Conservation (phyloP, 1,140 invertebrate genomes). For the Sinella curviseta region DNA sequence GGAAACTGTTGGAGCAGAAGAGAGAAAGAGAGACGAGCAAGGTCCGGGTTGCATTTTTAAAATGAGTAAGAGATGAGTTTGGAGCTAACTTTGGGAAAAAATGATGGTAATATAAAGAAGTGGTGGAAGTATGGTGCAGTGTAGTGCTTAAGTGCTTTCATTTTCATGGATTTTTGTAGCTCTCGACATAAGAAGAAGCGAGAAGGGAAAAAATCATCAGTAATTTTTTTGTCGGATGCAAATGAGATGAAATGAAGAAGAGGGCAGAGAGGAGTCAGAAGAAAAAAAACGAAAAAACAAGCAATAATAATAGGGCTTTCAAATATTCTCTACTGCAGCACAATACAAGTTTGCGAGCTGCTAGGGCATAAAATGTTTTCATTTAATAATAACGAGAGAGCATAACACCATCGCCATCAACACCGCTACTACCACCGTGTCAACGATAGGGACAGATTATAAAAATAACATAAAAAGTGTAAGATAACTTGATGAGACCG, state of each 20-base stretch:
- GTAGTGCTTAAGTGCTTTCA: neutral
- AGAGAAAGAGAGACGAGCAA: neutral
- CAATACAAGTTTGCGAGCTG: too few relatives aligned
- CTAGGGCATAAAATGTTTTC: too few relatives aligned
- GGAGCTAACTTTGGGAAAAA: neutral
- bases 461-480: neutral
- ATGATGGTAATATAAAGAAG: neutral
- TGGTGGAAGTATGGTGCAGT: neutral
- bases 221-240: constrained; percentile 39
- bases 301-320: constrained; percentile 10
- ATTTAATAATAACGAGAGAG: constrained; percentile 5
- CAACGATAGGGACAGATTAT: neutral
- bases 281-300: neutral
- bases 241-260: constrained; percentile 28
- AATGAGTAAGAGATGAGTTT: neutral
- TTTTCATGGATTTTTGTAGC: neutral
- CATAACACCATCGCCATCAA: neutral
- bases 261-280: neutral
- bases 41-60: neutral
- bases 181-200: neutral
- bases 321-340: too few relatives aligned
- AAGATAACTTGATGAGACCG: constrained; percentile 9
- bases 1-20: constrained; percentile 4
- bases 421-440: neutral
- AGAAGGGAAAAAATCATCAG: constrained; percentile 34